These are phyloP conservation scores for Melanaphis sacchari DNA, from an alignment of 1,140 invertebrate species.

Conservation along the genomic window DNA sequence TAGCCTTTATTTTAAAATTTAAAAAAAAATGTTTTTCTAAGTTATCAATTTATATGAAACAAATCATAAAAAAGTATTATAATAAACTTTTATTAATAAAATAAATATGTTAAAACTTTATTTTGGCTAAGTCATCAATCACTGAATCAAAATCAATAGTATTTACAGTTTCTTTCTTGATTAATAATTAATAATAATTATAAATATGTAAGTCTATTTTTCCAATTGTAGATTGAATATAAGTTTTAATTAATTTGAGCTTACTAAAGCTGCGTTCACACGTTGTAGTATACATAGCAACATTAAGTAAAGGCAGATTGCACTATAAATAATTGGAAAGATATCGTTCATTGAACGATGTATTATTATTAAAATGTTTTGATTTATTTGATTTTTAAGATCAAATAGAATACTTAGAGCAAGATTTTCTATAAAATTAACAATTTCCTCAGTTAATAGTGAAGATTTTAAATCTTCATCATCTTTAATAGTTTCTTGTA, in stretches of 20 bases:
- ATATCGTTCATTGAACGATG: neutral
- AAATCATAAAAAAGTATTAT: too few species aligned
- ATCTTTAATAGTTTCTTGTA: neutral
- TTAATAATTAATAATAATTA: neutral
- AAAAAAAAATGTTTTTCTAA: too few species aligned
- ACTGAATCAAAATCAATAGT: neutral
- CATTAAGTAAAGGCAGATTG: neutral
- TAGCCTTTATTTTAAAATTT: too few species aligned
- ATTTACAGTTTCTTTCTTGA: neutral
- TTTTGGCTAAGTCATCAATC: too few species aligned
- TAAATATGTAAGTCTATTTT: neutral
- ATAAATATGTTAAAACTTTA: too few species aligned
- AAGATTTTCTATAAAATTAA: constrained; percentile 13
- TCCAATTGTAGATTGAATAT: neutral
- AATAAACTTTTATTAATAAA: too few species aligned
- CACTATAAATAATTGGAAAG: neutral
- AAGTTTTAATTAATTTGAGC: neutral
- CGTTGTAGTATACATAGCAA: neutral
- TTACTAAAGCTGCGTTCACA: neutral
- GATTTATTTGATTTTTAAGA: neutral
- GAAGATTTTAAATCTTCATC: constrained; percentile 4
- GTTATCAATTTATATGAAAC: too few species aligned
- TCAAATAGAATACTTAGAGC: neutral
- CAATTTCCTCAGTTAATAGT: neutral
- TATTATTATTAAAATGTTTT: neutral